Base-by-base conservation (phyloP, 2,113 vertebrate genomes). In the Entomyzon cyanotis region DNA sequence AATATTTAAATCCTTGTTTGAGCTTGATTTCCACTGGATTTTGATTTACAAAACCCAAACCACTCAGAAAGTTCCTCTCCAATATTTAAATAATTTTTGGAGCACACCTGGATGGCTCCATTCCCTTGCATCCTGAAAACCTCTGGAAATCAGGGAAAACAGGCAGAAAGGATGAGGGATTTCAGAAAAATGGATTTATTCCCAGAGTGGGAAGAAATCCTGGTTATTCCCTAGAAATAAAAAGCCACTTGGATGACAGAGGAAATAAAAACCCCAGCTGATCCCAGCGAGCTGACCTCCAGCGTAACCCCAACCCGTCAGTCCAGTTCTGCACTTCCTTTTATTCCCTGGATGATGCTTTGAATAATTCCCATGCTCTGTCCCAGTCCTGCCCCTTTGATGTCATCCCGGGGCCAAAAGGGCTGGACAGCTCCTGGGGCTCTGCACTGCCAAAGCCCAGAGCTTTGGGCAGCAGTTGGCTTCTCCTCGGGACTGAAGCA, bases 281-380 rank as follows among this genome's bases (percentile, higher is more conserved):
- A 67, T 3, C 12, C 7, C 35, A 46, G 55, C 83, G 11, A 33
- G 59, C 23, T 67, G n/a, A 93, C 35, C 73, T 58, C 28, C 3
- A 46, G 55, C 0, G 24, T 71, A 41, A 75, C 33, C 89, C 25
- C 47, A 92, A 96, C 91, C 80, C 62, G 93, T 93, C 44, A 31
- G 52, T 37, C 94, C 95, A 91, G 95, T 96, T 95, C 8, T 84
- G 90, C 79, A 91, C 89, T 93, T 92, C 94, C 91, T 70, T 59
- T 82, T 56, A 73, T 94, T 94, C 94, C 85, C 81, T 84, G 89
- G 93, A 94, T 95, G 91, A n/a, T 65, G 47, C 81, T 89, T 84
- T 44, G 87, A 85, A 90, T 80, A 52, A 90, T 83, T 89, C 52
- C 65, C 77, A 46, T 84, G 42, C 52, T 50, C 82, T 91, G 73